Percentiles rank a stretch among this genome's conserved stretches.
Evolutionary conservation across 2,888 invertebrate species (phyloP).

Genomic region (Notodonta ziczac): DNA sequence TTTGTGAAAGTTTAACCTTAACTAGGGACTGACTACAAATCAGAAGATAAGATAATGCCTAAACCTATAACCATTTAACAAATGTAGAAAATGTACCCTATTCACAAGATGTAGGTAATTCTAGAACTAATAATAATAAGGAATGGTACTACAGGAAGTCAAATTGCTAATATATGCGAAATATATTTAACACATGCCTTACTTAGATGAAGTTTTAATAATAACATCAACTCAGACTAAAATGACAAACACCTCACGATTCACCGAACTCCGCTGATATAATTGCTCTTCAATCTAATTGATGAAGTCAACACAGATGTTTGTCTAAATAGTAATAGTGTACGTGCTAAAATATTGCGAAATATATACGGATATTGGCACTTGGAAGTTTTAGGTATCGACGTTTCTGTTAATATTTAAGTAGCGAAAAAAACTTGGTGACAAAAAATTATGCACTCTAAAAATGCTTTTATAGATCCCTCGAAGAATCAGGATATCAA

Average conservation of each 20-base stretch:
- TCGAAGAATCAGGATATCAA: too few relatives aligned
- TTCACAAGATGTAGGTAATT: too few relatives aligned
- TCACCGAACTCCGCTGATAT: conserved; percentile 11
- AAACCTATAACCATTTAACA: too few relatives aligned
- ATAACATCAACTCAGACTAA: conserved; percentile 20
- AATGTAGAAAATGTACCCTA: too few relatives aligned
- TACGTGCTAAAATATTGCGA: conserved; percentile 34
- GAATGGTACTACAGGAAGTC: too few relatives aligned
- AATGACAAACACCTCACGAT: not conserved
- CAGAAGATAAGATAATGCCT: too few relatives aligned
- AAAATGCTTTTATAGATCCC: too few relatives aligned
- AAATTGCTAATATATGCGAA: too few relatives aligned
- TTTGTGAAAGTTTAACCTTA: not conserved
- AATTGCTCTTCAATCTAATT: conserved; percentile 30
- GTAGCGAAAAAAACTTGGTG: not conserved
- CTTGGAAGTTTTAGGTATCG: conserved; percentile 13
- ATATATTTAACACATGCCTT: not conserved
- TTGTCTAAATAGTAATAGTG: conserved; percentile 34
- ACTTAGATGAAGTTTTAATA: not conserved
- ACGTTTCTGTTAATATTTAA: conserved; percentile 9
- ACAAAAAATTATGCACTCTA: not conserved
- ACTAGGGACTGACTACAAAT: not conserved
- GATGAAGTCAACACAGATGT: conserved; percentile 36
- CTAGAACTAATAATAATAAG: too few relatives aligned
- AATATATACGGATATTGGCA: conserved; percentile 16